Conservation (phyloP, 2,113 vertebrate genomes). For the Austrofundulus limnaeus region DNA sequence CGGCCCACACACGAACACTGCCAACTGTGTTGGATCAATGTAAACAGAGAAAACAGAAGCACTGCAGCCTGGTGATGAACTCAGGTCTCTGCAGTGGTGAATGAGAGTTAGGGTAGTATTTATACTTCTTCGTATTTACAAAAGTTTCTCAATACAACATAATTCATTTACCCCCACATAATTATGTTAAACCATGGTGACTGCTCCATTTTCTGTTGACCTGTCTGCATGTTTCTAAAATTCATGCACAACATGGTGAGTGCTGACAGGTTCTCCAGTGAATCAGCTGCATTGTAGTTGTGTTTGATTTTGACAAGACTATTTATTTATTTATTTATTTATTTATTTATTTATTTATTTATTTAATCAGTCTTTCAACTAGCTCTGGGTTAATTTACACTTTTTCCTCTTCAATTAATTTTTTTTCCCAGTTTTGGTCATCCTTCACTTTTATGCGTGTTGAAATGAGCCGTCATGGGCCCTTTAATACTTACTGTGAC, state of each 20-base stretch:
- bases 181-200: not conserved
- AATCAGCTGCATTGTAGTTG: constrained; percentile 4
- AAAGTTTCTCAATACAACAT: not conserved
- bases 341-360: no score
- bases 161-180: no score
- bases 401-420: no score
- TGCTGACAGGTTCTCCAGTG: constrained; percentile 11
- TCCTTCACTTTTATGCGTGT: no score
- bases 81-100: not conserved
- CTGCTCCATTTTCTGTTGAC: not conserved
- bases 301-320: no score
- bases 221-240: not conserved
- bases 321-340: no score
- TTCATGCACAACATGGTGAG: not conserved
- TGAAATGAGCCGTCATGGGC: no score
- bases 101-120: not conserved
- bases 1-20: not conserved
- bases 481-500: no score
- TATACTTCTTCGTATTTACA: not conserved
- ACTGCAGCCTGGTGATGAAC: constrained; percentile 11
- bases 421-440: no score
- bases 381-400: no score
- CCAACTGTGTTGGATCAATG: constrained; percentile 2
- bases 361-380: no score
- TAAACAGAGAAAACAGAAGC: not conserved